Conservation (phyloP, 2,797 vertebrate species). For the Aulostomus chinensis region DNA sequence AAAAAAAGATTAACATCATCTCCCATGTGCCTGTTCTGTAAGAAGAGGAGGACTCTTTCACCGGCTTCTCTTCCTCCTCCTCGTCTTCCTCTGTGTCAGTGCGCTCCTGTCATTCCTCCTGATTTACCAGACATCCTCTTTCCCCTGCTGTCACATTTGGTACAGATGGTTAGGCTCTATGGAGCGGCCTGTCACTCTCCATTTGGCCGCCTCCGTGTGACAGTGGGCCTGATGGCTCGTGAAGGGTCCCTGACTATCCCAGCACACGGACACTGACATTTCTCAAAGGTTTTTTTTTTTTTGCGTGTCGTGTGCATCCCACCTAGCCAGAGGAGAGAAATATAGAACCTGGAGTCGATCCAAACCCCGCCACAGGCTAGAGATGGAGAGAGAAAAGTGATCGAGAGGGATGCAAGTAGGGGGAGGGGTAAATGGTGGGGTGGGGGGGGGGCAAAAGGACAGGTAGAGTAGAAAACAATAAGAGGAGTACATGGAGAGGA, state of each 20-base stretch:
- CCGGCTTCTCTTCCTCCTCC: slow-evolving; percentile 45
- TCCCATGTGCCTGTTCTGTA: background rate
- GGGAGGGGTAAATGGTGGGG: too few relatives aligned
- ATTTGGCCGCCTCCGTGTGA: slow-evolving; percentile 82
- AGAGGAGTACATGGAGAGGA: too few relatives aligned
- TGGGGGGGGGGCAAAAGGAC: too few relatives aligned
- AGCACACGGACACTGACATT: background rate
- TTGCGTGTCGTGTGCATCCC: slow-evolving; percentile 72
- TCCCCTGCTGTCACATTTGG: slow-evolving; percentile 88
- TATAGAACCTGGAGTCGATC: slow-evolving; percentile 75
- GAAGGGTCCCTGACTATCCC: slow-evolving; percentile 8
- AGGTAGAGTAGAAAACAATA: too few relatives aligned
- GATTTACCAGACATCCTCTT: slow-evolving; percentile 76
- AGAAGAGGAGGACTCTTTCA: slow-evolving; percentile 82
- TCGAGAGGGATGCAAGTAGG: background rate
- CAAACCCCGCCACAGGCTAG: slow-evolving; percentile 78
- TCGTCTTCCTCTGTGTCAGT: slow-evolving; percentile 57
- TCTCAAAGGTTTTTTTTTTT: too few relatives aligned
- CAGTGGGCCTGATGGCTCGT: slow-evolving; percentile 82
- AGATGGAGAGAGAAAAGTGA: slow-evolving; percentile 12
- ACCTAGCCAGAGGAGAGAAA: slow-evolving; percentile 73
- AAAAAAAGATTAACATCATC: too few relatives aligned
- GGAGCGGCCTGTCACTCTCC: slow-evolving; percentile 87
- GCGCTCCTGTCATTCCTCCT: slow-evolving; percentile 64
- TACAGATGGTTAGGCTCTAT: slow-evolving; percentile 89